Percentiles rank a stretch among this genome's conserved stretches.
Evolutionary conservation across 35 echinoderm and acorn worm species (phyloP).

Genomic region (Heliocidaris tuberculata): DNA sequence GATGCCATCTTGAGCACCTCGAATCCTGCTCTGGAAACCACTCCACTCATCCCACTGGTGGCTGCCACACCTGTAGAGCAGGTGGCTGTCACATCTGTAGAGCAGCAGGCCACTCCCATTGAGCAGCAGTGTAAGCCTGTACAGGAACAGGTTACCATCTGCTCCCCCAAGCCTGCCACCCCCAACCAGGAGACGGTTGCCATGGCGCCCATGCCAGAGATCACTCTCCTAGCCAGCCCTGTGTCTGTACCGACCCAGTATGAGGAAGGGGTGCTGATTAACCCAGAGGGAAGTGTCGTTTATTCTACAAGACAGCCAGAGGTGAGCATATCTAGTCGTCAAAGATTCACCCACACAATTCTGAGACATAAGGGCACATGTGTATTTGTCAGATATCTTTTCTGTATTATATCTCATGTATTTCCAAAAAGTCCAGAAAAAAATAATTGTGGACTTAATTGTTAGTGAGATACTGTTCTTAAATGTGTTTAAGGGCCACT

Average conservation of each 20-base stretch:
- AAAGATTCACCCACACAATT: too few relatives aligned
- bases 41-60: constrained; percentile 72
- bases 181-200: constrained; percentile 13
- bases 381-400: too few relatives aligned
- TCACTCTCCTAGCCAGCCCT: constrained; percentile 34
- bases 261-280: constrained; percentile 31
- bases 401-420: too few relatives aligned
- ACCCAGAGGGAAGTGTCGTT: constrained; percentile 55
- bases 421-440: too few relatives aligned
- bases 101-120: neutral
- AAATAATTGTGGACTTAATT: too few relatives aligned
- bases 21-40: constrained; percentile 71
- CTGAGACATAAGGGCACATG: too few relatives aligned
- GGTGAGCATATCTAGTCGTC: neutral
- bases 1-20: constrained; percentile 73
- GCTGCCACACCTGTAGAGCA: constrained; percentile 52
- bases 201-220: constrained; percentile 33
- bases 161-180: neutral
- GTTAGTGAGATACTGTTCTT: too few relatives aligned
- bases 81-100: too few relatives aligned
- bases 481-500: too few relatives aligned
- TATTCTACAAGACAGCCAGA: constrained; percentile 43
- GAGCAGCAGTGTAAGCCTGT: neutral
- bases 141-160: neutral
- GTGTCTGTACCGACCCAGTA: neutral